phyloP scores from a whole-genome alignment of 2,113 vertebrate genomes.

The Cygnus buccinator region DNA sequence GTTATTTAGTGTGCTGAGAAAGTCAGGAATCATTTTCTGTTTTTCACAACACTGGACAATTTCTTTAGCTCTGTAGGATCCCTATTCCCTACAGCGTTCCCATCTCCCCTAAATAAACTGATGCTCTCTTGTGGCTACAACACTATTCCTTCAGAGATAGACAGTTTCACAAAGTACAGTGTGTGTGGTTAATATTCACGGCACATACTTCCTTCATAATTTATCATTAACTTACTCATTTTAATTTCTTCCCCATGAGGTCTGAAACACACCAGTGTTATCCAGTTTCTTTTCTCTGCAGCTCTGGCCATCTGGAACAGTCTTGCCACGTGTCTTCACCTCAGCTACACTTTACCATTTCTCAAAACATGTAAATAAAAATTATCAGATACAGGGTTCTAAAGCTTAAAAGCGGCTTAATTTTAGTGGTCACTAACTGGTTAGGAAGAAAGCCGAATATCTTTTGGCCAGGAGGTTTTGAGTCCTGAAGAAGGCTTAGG shows the following conservation, averaged over 20 bases:
- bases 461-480: background rate
- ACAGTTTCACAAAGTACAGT: slow-evolving; percentile 24
- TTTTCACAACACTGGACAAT: background rate
- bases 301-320: slow-evolving; percentile 43
- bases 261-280: slow-evolving; percentile 31
- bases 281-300: slow-evolving; percentile 35
- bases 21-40: slow-evolving; percentile 43
- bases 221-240: slow-evolving; percentile 56
- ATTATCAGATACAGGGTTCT: background rate
- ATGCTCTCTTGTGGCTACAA: slow-evolving; percentile 20
- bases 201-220: slow-evolving; percentile 61
- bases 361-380: slow-evolving; percentile 36
- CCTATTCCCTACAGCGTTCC: slow-evolving; percentile 29
- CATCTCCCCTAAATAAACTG: slow-evolving; percentile 57
- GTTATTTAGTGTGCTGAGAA: slow-evolving; percentile 60
- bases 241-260: slow-evolving; percentile 54
- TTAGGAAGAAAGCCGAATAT: background rate
- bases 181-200: slow-evolving; percentile 53
- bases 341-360: slow-evolving; percentile 42
- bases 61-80: slow-evolving; percentile 48
- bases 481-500: background rate
- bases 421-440: background rate
- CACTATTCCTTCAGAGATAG: slow-evolving; percentile 30
- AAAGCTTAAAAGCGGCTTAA: background rate
- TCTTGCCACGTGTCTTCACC: slow-evolving; percentile 43